A percentile compares a stretch with the other conserved stretches of the same genome.
phyloP scores from a whole-genome alignment of 2,888 invertebrate genomes.

The Drosophila affinis region DNA sequence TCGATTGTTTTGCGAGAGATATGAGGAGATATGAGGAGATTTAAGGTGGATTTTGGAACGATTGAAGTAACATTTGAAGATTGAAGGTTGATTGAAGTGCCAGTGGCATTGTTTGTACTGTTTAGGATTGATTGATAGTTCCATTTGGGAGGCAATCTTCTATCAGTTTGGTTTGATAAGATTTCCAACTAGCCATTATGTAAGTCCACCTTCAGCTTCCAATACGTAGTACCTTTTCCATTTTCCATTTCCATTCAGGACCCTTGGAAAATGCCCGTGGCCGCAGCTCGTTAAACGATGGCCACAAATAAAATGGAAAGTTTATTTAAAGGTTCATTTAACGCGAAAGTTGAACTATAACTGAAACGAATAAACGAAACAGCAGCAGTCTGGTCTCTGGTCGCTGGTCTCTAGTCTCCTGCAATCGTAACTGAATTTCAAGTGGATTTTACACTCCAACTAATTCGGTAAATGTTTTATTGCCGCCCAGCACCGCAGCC shows the following conservation, averaged over 20 bases:
- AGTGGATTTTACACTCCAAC: slow-evolving; percentile 36
- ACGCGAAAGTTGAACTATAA: slow-evolving; percentile 60
- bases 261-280: slow-evolving; percentile 1
- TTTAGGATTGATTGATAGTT: not conserved
- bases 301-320: slow-evolving; percentile 53
- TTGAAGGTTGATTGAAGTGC: not conserved
- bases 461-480: slow-evolving; percentile 69
- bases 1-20: slow-evolving; percentile 16
- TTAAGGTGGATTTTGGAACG: slow-evolving; percentile 5
- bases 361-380: slow-evolving; percentile 7
- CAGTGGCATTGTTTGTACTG: not conserved
- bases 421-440: slow-evolving; percentile 31
- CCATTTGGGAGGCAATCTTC: not conserved
- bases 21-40: slow-evolving; percentile 21
- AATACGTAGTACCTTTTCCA: too few relatives aligned
- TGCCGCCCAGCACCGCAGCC: slow-evolving; percentile 37
- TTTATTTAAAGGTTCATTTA: slow-evolving; percentile 66
- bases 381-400: not conserved
- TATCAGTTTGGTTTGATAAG: too few relatives aligned
- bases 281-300: not conserved
- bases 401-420: not conserved
- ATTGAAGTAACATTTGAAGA: not conserved
- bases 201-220: not conserved
- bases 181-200: too few relatives aligned
- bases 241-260: not conserved